Conservation (phyloP, 2,888 invertebrate genomes). For the Carpatolechia fugitivella region DNA sequence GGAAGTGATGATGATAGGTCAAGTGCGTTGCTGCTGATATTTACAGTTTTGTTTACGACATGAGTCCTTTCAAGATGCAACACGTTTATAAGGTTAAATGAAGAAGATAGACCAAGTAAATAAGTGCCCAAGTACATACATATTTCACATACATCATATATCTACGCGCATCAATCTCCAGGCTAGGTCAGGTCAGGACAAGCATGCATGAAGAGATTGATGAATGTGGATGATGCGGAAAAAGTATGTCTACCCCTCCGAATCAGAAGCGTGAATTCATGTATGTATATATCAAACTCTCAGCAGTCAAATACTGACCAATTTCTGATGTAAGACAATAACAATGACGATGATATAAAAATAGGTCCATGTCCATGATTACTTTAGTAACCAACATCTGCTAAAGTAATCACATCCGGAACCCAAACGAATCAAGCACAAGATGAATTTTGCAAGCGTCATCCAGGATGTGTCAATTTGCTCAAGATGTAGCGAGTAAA, state of each 20-base stretch:
- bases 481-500: conserved; percentile 22
- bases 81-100: neutral
- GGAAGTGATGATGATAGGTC: neutral
- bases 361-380: too few relatives aligned
- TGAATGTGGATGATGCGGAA: too few relatives aligned
- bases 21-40: neutral
- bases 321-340: too few relatives aligned
- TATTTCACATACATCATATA: too few relatives aligned
- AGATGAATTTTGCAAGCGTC: conserved; percentile 26
- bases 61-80: neutral
- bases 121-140: neutral
- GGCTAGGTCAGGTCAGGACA: too few relatives aligned
- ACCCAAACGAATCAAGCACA: conserved; percentile 25
- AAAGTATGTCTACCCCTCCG: too few relatives aligned
- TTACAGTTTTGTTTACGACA: neutral
- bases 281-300: too few relatives aligned
- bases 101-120: neutral
- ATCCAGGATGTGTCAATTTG: conserved; percentile 62
- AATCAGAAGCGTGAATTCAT: too few relatives aligned
- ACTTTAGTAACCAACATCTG: too few relatives aligned
- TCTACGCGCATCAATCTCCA: too few relatives aligned
- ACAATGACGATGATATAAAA: conserved; percentile 21
- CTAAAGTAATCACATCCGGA: conserved; percentile 59
- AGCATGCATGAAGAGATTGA: too few relatives aligned
- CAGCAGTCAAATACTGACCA: too few relatives aligned